Evolutionary conservation across 2,888 invertebrate genomes (phyloP).

Genomic region (Archaeoteleia sp.): DNA sequence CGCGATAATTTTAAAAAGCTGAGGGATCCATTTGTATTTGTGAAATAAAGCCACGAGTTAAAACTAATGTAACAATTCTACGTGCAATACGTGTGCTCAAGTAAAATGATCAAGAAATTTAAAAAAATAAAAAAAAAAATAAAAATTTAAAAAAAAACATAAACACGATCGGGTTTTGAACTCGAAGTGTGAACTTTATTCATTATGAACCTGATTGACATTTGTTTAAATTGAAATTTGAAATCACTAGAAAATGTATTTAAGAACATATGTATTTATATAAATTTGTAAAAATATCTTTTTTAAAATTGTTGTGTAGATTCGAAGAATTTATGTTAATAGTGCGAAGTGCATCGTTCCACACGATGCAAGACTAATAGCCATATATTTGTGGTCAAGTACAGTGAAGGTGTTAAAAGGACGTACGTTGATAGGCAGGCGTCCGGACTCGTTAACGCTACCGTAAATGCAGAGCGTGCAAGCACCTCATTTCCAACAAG

Average conservation of each 20-base stretch:
- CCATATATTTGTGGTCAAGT: slow-evolving; percentile 10
- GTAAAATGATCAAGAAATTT: neutral
- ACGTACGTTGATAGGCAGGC: slow-evolving; percentile 17
- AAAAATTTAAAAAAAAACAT: no score
- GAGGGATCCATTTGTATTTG: slow-evolving; percentile 7
- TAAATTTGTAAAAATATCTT: neutral
- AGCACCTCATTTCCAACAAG: slow-evolving; percentile 5
- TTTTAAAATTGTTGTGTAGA: neutral
- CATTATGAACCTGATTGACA: no score
- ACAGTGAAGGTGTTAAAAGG: slow-evolving; percentile 20
- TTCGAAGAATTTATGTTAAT: slow-evolving; percentile 6
- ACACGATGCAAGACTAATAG: slow-evolving; percentile 18
- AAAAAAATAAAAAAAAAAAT: neutral
- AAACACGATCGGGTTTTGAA: no score
- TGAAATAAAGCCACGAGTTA: slow-evolving; percentile 1
- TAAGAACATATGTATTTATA: no score
- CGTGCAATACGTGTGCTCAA: slow-evolving; percentile 4
- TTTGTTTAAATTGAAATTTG: no score
- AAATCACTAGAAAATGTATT: no score
- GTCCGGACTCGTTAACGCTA: slow-evolving; percentile 19
- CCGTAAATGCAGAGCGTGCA: slow-evolving; percentile 20
- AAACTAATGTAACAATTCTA: slow-evolving; percentile 11
- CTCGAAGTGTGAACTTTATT: no score
- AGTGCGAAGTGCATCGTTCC: slow-evolving; percentile 4
- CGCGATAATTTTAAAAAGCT: slow-evolving; percentile 12